Evolutionary conservation across 1,140 invertebrate genomes (phyloP).

Genomic region (Drosophila subpulchrella): DNA sequence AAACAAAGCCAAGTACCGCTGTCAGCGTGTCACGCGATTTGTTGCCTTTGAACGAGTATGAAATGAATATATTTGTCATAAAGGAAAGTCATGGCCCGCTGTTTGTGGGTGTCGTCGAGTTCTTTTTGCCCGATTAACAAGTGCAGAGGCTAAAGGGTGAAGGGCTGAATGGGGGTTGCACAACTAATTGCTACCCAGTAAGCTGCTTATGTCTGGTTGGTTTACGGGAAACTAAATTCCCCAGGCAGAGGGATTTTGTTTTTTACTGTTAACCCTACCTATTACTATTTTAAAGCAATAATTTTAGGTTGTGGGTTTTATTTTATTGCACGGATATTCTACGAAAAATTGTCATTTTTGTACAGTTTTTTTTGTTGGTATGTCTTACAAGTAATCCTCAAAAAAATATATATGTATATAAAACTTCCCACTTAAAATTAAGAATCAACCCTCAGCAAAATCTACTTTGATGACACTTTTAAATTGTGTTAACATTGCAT

Average conservation of each 20-base stretch:
- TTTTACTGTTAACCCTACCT: too few relatives aligned
- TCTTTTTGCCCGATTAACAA: constrained; percentile 61
- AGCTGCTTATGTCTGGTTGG: neutral
- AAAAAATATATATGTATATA: too few relatives aligned
- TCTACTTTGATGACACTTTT: too few relatives aligned
- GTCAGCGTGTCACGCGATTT: constrained; percentile 77
- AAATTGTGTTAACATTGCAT: too few relatives aligned
- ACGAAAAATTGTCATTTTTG: too few relatives aligned
- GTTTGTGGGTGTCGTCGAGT: constrained; percentile 47
- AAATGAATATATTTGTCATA: constrained; percentile 81
- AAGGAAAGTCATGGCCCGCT: constrained; percentile 65
- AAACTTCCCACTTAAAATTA: too few relatives aligned
- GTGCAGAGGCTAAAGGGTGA: constrained; percentile 3
- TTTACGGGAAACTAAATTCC: too few relatives aligned
- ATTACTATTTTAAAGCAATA: neutral
- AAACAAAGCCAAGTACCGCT: constrained; percentile 50
- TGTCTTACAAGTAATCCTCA: too few relatives aligned
- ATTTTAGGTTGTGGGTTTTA: neutral
- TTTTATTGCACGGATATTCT: neutral
- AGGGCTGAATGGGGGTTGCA: neutral
- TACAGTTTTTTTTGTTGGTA: too few relatives aligned
- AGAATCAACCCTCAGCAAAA: too few relatives aligned
- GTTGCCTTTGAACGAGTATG: constrained; percentile 71
- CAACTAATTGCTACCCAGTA: neutral
- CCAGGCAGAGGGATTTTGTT: too few relatives aligned